phyloP scores from a whole-genome alignment of 2,888 invertebrate genomes.

The Tubulanus polymorphus region DNA sequence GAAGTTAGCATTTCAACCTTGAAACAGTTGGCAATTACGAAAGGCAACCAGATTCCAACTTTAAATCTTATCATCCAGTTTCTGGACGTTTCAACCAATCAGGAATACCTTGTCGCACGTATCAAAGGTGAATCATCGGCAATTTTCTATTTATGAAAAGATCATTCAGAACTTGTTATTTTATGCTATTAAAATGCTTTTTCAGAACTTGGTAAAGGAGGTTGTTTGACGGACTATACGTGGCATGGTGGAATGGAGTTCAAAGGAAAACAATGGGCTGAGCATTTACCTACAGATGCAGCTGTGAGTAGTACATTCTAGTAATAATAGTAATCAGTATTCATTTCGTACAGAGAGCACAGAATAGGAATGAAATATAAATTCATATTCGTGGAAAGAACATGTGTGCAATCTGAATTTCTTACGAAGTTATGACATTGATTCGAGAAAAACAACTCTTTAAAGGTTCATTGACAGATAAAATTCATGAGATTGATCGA shows the following conservation, averaged over 20 bases:
- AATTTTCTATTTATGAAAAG: background rate
- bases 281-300: slow-evolving; percentile 80
- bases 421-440: no score
- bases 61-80: slow-evolving; percentile 69
- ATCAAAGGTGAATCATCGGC: slow-evolving; percentile 56
- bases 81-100: slow-evolving; percentile 76
- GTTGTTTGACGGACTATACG: slow-evolving; percentile 81
- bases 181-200: background rate
- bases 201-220: slow-evolving; percentile 71
- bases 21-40: slow-evolving; percentile 66
- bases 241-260: slow-evolving; percentile 79
- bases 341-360: no score
- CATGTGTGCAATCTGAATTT: no score
- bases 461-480: no score
- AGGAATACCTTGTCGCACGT: slow-evolving; percentile 78
- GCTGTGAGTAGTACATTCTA: slow-evolving; percentile 53
- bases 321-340: no score
- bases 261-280: slow-evolving; percentile 75
- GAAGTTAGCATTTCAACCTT: slow-evolving; percentile 70
- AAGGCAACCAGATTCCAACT: slow-evolving; percentile 60
- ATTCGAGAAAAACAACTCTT: no score
- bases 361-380: no score
- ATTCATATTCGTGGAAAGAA: no score
- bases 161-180: background rate
- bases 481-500: no score